Percentiles rank a stretch among this genome's conserved stretches.
Evolutionary conservation across 2,888 invertebrate species (phyloP).

Genomic region (Lypha dubia): DNA sequence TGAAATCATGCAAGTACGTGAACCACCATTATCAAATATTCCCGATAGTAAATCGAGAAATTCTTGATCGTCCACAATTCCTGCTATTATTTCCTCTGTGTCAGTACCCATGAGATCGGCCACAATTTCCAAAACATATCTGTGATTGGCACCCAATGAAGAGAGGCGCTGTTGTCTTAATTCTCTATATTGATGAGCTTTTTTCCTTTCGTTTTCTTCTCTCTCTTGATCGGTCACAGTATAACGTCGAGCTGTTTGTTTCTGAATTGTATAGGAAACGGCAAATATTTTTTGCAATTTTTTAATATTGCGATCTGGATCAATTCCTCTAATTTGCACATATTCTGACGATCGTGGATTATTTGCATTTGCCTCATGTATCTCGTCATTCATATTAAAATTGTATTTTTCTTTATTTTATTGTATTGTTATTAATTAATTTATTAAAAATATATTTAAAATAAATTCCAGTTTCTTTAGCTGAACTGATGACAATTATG

Average conservation of each 20-base stretch:
- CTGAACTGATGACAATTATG: not conserved
- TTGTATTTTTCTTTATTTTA: not conserved
- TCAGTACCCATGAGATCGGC: conserved; percentile 88
- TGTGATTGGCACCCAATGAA: conserved; percentile 83
- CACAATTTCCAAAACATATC: conserved; percentile 88
- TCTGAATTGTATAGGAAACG: conserved; percentile 79
- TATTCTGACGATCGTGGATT: conserved; percentile 12
- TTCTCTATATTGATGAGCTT: conserved; percentile 76
- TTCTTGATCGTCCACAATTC: conserved; percentile 87
- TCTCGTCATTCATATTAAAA: not conserved
- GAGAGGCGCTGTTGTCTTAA: conserved; percentile 77
- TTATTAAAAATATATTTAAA: conserved; percentile 2
- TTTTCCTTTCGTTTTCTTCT: conserved; percentile 77
- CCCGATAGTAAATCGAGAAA: conserved; percentile 86
- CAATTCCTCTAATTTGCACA: conserved; percentile 72
- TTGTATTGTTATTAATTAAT: not conserved
- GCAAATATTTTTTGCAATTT: conserved; percentile 78
- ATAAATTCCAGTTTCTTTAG: not conserved
- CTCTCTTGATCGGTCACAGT: conserved; percentile 78
- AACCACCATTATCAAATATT: conserved; percentile 86
- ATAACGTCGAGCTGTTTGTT: conserved; percentile 76
- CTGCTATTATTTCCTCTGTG: conserved; percentile 87
- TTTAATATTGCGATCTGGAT: conserved; percentile 77
- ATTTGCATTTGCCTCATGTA: not conserved
- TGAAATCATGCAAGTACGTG: conserved; percentile 86